Base-by-base conservation (phyloP, 2,113 vertebrate genomes). In the Myocastor coypus region DNA sequence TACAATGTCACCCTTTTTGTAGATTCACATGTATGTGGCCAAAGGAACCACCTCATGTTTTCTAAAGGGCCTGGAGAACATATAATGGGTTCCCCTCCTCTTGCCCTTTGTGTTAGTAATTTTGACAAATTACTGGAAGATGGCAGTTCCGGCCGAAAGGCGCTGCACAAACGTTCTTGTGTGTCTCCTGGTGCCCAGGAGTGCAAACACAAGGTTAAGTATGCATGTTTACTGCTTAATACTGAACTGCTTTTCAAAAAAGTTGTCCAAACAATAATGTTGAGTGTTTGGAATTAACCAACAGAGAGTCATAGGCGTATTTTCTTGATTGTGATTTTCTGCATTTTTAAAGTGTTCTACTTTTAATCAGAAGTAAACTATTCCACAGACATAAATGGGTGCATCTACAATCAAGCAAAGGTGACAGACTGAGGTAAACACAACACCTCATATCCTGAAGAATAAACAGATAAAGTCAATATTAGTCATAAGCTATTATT, bases 261-360 rank as follows among this genome's bases (percentile, higher is more conserved):
- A 14, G 24, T n/a, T 88, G 46, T 96, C 19, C 78, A 95, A 97
- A 83, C 52, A 92, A 80, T 86, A 94, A 52, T 42, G 42, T 82
- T n/a, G 37, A 89, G 64, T 78, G 52, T 92, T 94, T 95, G 82
- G 78, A 69, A 94, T 94, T 86, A 96, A 89, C 37, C 40, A 75
- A 95, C 22, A 85, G 20, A 73, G 71, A 32, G 91, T 81, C 88
- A 83, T 6, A 83, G 37, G 30, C 19, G 59, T 83, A 68, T 83
- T 95, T 87, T 83, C 83, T 92, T 71, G 24, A 69, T 14, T 88
- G 83, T 55, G 50, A 88, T 88, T 85, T 77, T 87, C 59, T 83
- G 24, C 88, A 92, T 80, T 93, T 95, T 84, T 61, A 42, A 95
- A 87, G 46, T 22, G 84, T 92, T 78, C 77, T 63, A 84, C 83